Base-by-base conservation (phyloP, 2,888 invertebrate genomes). In the Malthinus flaveolus region DNA sequence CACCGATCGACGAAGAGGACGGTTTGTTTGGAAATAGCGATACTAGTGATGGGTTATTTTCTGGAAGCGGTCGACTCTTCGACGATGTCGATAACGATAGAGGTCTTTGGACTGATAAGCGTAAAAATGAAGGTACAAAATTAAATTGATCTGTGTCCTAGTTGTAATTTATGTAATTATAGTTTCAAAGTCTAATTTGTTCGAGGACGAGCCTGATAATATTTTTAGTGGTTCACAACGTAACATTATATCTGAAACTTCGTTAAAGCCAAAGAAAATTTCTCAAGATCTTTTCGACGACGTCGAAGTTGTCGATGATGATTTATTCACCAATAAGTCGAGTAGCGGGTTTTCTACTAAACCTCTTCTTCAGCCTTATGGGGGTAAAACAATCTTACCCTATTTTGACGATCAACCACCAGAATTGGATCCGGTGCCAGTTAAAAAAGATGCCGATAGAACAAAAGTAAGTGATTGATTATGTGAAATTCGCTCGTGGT, bases 1-100 rank as follows among this genome's bases (percentile, higher is more conserved):
- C 85, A 0, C 84, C 84, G 0, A 63, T 84, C 0, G 81, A 81
- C 49, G 57, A 42, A 42, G 39, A 62, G 35, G 53, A 65, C 32
- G 59, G 58, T 39, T 34, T 64, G 7, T 62, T 63, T 47, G 53
- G 33, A 5, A 56, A 51, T 32, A 63, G 53, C 33, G 55, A 61
- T 52, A 10, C 58, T 49, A 32, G 61, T 51, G 46, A 69, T 32
- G 75, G 75, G 3, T 49, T 76, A 49, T 77, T 78, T 67, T 75
- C 76, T 7, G 73, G 69, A 8, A 71, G 73, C 5, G 61, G 66
- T 12, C 73, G 73, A 7, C 64, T 79, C 1, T 81, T 82, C 39
- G 79, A 79, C 33, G 78, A 78, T 49, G 74, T 79, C 35, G 77
- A 76, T 50, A 76, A 79, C 1, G 78, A 79, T 45, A 59, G 53